These are phyloP conservation scores for Euleptes europaea DNA, from an alignment of 2,113 vertebrate genomes.

Conservation along the genomic window DNA sequence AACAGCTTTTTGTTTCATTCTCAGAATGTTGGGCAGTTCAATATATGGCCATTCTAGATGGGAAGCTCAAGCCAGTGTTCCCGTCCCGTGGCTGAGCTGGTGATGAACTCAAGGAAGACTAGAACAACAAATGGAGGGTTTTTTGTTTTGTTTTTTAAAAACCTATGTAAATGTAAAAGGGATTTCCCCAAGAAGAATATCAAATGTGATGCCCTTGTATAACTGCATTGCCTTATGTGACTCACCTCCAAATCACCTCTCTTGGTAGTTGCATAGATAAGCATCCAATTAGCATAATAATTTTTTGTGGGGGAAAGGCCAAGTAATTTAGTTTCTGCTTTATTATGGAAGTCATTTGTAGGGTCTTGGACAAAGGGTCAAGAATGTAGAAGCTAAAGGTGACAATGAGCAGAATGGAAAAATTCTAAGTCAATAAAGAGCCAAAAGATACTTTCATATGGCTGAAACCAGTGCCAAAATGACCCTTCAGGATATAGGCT, in stretches of 20 bases:
- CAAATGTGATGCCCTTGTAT: slow-evolving; percentile 7
- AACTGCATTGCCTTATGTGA: neutral
- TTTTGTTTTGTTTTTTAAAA: too few species aligned
- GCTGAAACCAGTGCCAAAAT: neutral
- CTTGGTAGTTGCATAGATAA: neutral
- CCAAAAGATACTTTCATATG: neutral
- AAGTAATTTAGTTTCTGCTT: neutral
- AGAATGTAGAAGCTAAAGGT: neutral
- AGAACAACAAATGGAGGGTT: neutral
- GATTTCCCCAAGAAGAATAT: neutral
- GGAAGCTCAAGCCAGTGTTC: neutral
- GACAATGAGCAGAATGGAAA: neutral
- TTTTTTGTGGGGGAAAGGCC: neutral
- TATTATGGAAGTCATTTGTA: neutral
- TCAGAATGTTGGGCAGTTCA: neutral
- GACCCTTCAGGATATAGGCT: neutral
- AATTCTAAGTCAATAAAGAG: neutral
- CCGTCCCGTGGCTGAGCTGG: neutral
- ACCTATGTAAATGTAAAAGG: neutral
- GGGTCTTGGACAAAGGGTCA: neutral
- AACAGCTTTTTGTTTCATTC: neutral
- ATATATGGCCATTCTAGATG: neutral
- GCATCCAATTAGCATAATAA: rapidly evolving
- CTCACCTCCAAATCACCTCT: neutral
- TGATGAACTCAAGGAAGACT: neutral